These are phyloP conservation scores for Spisula subtruncata DNA, from an alignment of 2,888 invertebrate genomes.

Conservation along the genomic window DNA sequence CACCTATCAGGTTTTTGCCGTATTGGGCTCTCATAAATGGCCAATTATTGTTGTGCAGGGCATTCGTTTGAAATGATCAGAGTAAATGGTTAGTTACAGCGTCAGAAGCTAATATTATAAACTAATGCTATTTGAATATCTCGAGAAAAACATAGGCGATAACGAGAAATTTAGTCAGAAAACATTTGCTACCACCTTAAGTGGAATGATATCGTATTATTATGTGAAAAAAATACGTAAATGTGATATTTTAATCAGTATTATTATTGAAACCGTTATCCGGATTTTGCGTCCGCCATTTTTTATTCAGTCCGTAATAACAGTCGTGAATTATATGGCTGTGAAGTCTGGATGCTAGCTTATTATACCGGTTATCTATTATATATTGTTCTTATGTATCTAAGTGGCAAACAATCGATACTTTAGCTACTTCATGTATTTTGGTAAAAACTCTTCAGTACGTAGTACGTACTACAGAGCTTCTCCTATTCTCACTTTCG, in stretches of 20 bases:
- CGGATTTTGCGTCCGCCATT: background rate
- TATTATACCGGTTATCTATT: no score
- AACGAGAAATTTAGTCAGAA: slow-evolving; percentile 2
- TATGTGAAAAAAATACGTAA: background rate
- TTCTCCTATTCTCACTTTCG: no score
- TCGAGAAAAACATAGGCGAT: background rate
- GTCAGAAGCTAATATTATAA: slow-evolving; percentile 9
- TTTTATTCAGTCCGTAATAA: background rate
- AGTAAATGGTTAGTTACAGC: background rate
- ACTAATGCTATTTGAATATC: background rate
- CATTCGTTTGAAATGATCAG: slow-evolving; percentile 7
- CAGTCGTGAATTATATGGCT: no score
- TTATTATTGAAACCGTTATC: background rate
- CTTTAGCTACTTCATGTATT: no score
- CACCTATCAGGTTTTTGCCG: slow-evolving; percentile 18
- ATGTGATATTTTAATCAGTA: background rate
- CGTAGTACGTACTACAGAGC: no score
- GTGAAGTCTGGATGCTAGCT: no score
- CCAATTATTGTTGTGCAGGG: slow-evolving; percentile 15
- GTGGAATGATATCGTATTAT: background rate
- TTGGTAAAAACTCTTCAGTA: no score
- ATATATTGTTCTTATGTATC: no score
- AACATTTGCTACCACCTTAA: background rate
- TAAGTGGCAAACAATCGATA: no score
- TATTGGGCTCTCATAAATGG: slow-evolving; percentile 1